Evolutionary conservation across 2,113 vertebrate genomes (phyloP), one percentile per base, ranked within the genome.

Genomic region (Petrocephalus zakoni): DNA sequence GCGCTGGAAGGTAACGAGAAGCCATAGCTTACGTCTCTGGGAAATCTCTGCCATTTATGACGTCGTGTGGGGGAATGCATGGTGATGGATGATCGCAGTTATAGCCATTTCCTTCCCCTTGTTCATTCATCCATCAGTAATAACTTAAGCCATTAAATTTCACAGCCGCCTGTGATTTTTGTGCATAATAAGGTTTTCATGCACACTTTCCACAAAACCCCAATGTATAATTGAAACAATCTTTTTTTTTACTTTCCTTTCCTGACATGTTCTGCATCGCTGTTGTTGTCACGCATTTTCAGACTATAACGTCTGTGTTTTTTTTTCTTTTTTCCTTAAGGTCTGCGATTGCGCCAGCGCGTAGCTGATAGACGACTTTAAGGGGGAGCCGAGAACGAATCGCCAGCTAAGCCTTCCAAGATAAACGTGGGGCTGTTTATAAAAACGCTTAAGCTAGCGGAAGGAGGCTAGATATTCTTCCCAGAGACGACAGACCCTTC

Each of bases 101-200:
- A 85, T 21, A 49, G 81, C 46, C 22, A 34, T 46, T 46, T 49
- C 37, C 19, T 83, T 22, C 81, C 22, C 37, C 81, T 49, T 49
- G 17, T n/a, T 83, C 81, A 46, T 22, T 83, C 81, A 83, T 83
- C 29, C 72, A 34, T 78, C 72, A 9, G 42, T 78, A 42, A 42
- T 34, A 78, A 78, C 72, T 78, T 78, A 85, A 85, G 82, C 82
- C n/a, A 15, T 85, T 25, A 85, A 25, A 29, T 85, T 25, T n/a
- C 82, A 83, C 46, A 85, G 42, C 37, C 7, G 47, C 19, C 81
- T 83, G 81, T 83, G 81, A 46, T 49, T 47, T 49, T 34, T 83
- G 37, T 49, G 22, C 81, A n/a, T 46, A 49, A 83, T 46, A 25
- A 84, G 21, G 19, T 85, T 52, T 85, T 85, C 46, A 52, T 51